These are phyloP conservation scores for Drosophila subpulchrella DNA, from an alignment of 1,140 invertebrate species.

Conservation along the genomic window DNA sequence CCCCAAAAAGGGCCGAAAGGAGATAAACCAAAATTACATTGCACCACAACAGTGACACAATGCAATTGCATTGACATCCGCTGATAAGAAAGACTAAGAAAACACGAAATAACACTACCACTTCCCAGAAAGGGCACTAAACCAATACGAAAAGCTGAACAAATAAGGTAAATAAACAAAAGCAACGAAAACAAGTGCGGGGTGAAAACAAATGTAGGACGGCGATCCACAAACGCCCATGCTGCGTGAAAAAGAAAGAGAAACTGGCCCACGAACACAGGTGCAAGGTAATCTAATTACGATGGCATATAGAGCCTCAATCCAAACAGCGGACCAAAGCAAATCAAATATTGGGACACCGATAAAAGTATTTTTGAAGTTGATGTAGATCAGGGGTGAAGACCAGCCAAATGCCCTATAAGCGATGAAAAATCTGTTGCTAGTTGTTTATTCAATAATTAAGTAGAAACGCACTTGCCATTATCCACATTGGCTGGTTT, in stretches of 20 bases:
- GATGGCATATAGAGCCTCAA: constrained; percentile 19
- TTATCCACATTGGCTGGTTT: no score
- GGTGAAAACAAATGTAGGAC: constrained; percentile 32
- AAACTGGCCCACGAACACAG: constrained; percentile 45
- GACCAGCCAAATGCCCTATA: background rate
- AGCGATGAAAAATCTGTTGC: background rate
- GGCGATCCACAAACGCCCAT: constrained; percentile 30
- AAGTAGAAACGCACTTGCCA: no score
- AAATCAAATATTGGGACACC: constrained; percentile 56
- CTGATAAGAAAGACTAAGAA: constrained; percentile 40
- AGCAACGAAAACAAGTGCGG: constrained; percentile 45
- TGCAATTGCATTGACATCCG: constrained; percentile 66
- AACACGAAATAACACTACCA: constrained; percentile 19
- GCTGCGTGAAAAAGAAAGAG: constrained; percentile 16
- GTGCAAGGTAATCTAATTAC: constrained; percentile 72
- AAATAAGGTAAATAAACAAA: constrained; percentile 53
- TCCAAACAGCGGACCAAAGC: constrained; percentile 5
- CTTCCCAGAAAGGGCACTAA: constrained; percentile 42
- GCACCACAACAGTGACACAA: constrained; percentile 48
- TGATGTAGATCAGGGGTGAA: background rate
- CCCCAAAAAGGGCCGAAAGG: constrained; percentile 35
- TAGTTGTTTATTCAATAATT: no score
- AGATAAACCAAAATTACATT: constrained; percentile 58
- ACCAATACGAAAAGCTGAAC: constrained; percentile 46
- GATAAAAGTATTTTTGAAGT: constrained; percentile 44